Base-by-base conservation (phyloP, 1,140 invertebrate genomes). In the fruit fly (Drosophila melanogaster) region DNA sequence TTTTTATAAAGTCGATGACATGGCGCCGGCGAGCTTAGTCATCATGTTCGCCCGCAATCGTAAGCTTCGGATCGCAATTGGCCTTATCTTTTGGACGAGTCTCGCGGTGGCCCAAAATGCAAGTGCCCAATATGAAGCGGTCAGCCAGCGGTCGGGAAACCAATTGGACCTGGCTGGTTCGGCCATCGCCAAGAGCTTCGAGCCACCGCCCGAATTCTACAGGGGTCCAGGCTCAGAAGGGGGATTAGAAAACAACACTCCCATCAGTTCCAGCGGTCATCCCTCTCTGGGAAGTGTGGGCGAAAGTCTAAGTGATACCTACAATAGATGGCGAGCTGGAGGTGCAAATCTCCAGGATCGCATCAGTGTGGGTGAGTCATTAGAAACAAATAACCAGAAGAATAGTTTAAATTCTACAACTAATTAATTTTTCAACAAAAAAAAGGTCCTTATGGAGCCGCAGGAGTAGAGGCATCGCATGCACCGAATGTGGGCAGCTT, bases 301-400 rank as follows among this genome's bases (percentile, higher is more conserved):
- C 6, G 79, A 81, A 24, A 79, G 46, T 30, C 80, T 91, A 0
- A 83, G 70, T 14, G 76, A 84, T 15, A 53, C 81, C 4, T 91
- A 90, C 59, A 89, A 76, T 46, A 85, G 73, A 40, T 91, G 90
- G 90, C 66, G 77, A 10, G 51, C 73, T 19, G 50, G 41, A 6
- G 53, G 35, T 3, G 54, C 59, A 11, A 51, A 46, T 14, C 35
- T 66, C 3, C 62, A 83, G 44, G 73, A 91, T 17, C 58, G 90
- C 8, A 91, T 91, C 6, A 91, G 86, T 61, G 90, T 91, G 71
- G 90, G 90, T 91, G 55, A 60, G 90, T 74, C 83, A 64, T 24
- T 35, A 4, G 2, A 0, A 41, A n/a, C n/a, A n/a, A 47, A 10
- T 3, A 43, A 43, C 0, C 19, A 0, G 2, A 22, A 22, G 19